Evolutionary conservation across 2,888 invertebrate species (phyloP).

Genomic region (Morpho helenor): DNA sequence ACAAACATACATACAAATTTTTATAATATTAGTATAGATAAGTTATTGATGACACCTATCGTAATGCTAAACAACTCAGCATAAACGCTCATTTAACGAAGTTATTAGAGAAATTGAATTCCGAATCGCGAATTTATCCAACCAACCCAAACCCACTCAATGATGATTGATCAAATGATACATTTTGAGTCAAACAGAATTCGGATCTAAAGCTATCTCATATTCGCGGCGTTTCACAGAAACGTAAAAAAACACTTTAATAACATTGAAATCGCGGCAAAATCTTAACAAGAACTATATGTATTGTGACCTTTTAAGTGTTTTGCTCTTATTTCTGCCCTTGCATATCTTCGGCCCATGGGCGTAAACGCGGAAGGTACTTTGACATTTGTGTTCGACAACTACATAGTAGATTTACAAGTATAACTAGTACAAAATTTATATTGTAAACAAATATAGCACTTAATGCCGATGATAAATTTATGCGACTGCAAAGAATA

Average conservation of each 20-base stretch:
- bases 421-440: slow-evolving; percentile 1
- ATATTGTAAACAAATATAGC: slow-evolving; percentile 7
- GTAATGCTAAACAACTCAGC: no score
- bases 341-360: slow-evolving; percentile 24
- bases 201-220: no score
- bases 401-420: slow-evolving; percentile 8
- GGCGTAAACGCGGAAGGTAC: slow-evolving; percentile 26
- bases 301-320: slow-evolving; percentile 22
- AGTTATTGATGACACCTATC: no score
- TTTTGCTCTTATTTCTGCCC: slow-evolving; percentile 31
- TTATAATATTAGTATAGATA: no score
- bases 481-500: slow-evolving; percentile 8
- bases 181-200: no score
- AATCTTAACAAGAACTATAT: slow-evolving; percentile 20
- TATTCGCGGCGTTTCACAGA: no score
- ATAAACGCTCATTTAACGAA: no score
- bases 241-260: neutral
- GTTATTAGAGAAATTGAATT: no score
- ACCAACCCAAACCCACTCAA: no score
- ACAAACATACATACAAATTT: no score
- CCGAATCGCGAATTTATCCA: no score
- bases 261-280: slow-evolving; percentile 13
- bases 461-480: slow-evolving; percentile 12
- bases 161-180: no score
- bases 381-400: slow-evolving; percentile 25